A percentile compares a stretch with the other conserved stretches of the same genome.
These are phyloP conservation scores for Microtus pennsylvanicus DNA, from an alignment of 2,113 vertebrate species.

Conservation along the genomic window DNA sequence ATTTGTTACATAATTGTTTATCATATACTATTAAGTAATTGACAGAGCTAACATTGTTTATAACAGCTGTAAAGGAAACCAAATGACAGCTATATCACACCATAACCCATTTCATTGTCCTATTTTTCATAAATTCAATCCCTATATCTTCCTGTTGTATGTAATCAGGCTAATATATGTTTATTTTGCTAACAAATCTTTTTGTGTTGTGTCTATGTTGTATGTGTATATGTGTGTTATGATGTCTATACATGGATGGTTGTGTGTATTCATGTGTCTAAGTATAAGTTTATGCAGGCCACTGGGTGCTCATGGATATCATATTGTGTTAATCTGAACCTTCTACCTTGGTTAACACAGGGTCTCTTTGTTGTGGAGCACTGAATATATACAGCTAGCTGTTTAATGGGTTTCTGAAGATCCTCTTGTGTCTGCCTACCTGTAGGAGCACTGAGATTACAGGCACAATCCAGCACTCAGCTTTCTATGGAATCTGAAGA, in stretches of 20 bases:
- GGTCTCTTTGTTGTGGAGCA: not conserved
- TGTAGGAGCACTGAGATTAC: not conserved
- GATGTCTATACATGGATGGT: not conserved
- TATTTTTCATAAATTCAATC: not conserved
- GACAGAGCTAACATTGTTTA: not conserved
- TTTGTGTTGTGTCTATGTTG: not conserved
- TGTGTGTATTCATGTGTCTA: not conserved
- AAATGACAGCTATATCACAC: not conserved
- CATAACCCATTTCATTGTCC: not conserved
- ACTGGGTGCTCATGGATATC: not conserved
- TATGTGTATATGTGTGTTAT: not conserved
- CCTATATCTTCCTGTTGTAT: not conserved
- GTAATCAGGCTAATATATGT: slow-evolving; percentile 19
- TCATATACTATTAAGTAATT: not conserved
- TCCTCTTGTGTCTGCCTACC: not conserved
- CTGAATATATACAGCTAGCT: not conserved
- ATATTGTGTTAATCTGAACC: not conserved
- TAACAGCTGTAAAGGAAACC: slow-evolving; percentile 33
- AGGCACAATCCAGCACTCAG: not conserved
- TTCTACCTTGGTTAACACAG: not conserved
- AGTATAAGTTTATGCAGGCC: not conserved
- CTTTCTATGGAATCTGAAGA: not conserved
- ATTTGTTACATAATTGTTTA: not conserved
- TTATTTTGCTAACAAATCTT: slow-evolving; percentile 33
- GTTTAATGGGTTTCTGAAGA: not conserved